Conservation (phyloP, 2,888 invertebrate species). For the Drosophila trichaetosa region DNA sequence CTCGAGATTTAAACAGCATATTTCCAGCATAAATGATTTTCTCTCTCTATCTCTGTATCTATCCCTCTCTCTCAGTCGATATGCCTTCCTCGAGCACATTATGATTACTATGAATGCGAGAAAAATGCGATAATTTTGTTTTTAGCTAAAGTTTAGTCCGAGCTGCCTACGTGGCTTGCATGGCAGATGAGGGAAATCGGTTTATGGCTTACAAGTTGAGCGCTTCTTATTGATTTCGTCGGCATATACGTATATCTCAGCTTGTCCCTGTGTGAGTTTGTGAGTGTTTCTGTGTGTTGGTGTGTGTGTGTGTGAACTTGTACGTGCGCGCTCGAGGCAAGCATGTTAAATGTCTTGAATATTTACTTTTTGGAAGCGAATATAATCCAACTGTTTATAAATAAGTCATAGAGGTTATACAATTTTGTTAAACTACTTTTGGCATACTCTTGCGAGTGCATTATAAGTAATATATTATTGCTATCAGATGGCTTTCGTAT, state of each 20-base stretch:
- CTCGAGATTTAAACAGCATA: constrained; percentile 42
- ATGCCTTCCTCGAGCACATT: constrained; percentile 34
- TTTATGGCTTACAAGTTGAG: constrained; percentile 47
- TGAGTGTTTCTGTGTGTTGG: constrained; percentile 9
- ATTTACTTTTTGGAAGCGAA: constrained; percentile 11
- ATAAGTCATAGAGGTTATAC: constrained; percentile 6
- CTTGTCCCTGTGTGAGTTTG: constrained; percentile 5
- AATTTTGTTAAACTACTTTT: not conserved
- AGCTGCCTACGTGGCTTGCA: constrained; percentile 58
- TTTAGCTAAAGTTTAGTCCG: constrained; percentile 56
- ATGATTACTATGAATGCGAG: constrained; percentile 69
- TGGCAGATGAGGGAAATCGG: constrained; percentile 52
- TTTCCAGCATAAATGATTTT: constrained; percentile 24
- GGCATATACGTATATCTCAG: constrained; percentile 1
- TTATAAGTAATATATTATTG: constrained; percentile 6
- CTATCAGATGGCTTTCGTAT: not conserved
- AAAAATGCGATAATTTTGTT: constrained; percentile 74
- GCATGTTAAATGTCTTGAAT: constrained; percentile 29
- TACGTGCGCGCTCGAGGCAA: constrained; percentile 8
- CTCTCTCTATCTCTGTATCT: not conserved
- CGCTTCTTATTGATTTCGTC: constrained; percentile 63
- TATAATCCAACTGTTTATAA: constrained; percentile 18
- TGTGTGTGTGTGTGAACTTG: constrained; percentile 12
- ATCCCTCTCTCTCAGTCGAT: not conserved
- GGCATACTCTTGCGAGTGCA: not conserved